Evolutionary conservation across 2,797 vertebrate genomes (phyloP), one percentile per base, ranked within the genome.

Genomic region (Chromobotia macracanthus): DNA sequence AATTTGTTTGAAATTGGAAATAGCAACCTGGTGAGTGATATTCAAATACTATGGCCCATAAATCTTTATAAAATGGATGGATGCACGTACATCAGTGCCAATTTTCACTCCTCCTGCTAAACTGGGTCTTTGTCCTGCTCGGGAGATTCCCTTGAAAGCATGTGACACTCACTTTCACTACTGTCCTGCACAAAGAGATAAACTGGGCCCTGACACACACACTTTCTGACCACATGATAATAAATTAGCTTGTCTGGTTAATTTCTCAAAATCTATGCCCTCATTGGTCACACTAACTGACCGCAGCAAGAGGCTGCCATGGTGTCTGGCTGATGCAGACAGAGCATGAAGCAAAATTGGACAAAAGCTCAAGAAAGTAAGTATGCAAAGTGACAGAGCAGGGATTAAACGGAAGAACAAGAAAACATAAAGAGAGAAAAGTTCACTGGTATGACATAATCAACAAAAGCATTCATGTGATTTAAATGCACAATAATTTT

Each of bases 221-320:
- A 38, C 58, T 5, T 18, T 58, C 61, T 60, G 60, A 77, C 50
- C 72, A 61, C 73, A 81, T 75, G 48, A 58, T 73, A 75, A 73
- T 83, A 67, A 77, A 81, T 72, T 68, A 75, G 61, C 72, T 75
- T 60, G 69, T 84, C 75, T 58, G 81, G 69, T 84, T 84, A 85
- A 87, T 84, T 87, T 83, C 68, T 77, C 69, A 63, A 73, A 65
- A 65, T 80, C 55, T 31, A 73, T 19, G 56, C 64, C 11, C 64
- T 51, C 70, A 75, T 44, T 44, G 16, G 71, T 25, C 70, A 0
- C 21, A 56, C 12, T 55, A 44, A 64, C 68, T 21, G 53, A 61
- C 44, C 58, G 1, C n/a, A 69, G 44, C 53, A 38, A 78, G 25
- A 16, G 35, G 66, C 31, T 44, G 13, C 38, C 38, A 44, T 55